Evolutionary conservation across 2,797 vertebrate species (phyloP), one percentile per base, ranked within the genome.

Genomic region (Garrulus glandarius): DNA sequence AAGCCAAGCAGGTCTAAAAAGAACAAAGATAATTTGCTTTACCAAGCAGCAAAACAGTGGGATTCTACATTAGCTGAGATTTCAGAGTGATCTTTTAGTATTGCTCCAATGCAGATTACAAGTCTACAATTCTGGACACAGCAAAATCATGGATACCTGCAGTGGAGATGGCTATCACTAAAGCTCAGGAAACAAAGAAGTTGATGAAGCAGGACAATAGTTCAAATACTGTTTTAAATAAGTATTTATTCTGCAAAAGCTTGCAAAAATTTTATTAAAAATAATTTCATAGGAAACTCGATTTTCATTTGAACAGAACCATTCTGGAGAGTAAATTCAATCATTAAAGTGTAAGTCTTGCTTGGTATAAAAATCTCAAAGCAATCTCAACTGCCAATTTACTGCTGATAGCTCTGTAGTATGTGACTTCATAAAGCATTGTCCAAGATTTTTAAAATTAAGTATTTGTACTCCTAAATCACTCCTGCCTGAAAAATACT

Each of bases 401-500:
- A 74, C 60, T 91, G 65, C 84, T 78, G 79, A 85, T 77, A 69
- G 18, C 26, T 84, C 65, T 87, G 59, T 61, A 83, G 71, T 47
- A 50, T n/a, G 39, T 50, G 60, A 86, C 36, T 80, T 60, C 20
- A 52, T 24, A 81, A 76, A 81, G 34, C 21, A 84, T 39, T 89
- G 87, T 77, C 71, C 87, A 78, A 92, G 71, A 80, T 47, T 69
- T 74, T 65, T 3, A 19, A 65, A 83, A 89, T 84, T 81, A 89
- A 76, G 70, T 56, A 50, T 87, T 93, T 65, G 57, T 60, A 52
- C 50, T 89, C 47, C 59, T 93, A 93, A 93, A 89, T 86, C 61
- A 81, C 32, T 88, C 34, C 67, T 92, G 67, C 56, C 67, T 88
- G 37, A 70, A 96, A 88, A 93, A 79, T 59, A 83, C 20, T 3